These are phyloP conservation scores for Stegodyphus mimosarum DNA, from an alignment of 1,140 invertebrate genomes.

Conservation along the genomic window DNA sequence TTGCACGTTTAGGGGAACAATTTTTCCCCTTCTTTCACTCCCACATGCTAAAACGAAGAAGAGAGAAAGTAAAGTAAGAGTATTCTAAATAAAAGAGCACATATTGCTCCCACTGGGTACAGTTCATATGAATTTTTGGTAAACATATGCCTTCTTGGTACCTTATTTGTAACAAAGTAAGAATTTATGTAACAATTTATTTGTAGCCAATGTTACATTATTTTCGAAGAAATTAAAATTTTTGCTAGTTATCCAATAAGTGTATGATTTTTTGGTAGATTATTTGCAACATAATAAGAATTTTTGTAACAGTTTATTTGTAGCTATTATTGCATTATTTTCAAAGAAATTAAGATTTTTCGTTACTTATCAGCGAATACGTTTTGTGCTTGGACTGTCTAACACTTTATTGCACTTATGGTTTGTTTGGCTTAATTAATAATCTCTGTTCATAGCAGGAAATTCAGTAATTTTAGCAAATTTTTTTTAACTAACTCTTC, in stretches of 20 bases:
- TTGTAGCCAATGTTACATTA: neutral
- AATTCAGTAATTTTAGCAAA: no score
- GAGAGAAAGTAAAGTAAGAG: slow-evolving; percentile 27
- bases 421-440: no score
- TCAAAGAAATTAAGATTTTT: no score
- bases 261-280: neutral
- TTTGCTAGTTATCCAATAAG: neutral
- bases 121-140: neutral
- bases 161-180: neutral
- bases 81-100: slow-evolving; percentile 1
- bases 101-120: neutral
- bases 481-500: no score
- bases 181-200: neutral
- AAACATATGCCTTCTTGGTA: neutral
- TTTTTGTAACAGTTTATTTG: no score
- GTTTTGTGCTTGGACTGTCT: no score
- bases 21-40: slow-evolving; percentile 5
- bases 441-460: no score
- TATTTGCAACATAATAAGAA: no score
- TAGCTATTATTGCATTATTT: no score
- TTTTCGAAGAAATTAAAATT: neutral
- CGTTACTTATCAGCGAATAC: no score
- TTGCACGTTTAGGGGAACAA: slow-evolving; percentile 12
- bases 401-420: no score
- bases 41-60: slow-evolving; percentile 41